Base-by-base conservation (phyloP, 2,888 invertebrate species). In the Cheiracanthium punctorium region DNA sequence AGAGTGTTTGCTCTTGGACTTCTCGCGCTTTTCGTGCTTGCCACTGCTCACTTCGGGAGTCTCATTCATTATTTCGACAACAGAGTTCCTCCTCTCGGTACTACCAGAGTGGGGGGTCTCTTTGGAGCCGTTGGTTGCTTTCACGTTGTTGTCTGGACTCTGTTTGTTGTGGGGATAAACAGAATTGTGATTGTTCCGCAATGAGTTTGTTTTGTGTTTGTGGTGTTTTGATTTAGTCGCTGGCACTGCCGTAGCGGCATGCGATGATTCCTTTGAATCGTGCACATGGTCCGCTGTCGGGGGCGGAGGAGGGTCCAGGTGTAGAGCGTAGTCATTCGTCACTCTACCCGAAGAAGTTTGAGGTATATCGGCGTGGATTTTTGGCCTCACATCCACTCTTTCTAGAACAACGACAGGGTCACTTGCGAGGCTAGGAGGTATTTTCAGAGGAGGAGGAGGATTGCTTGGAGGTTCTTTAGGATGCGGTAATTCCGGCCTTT, bases 1-100 rank as follows among this genome's bases (percentile, higher is more conserved):
- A 10, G 73, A 77, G 48, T 87, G 87, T 48, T 80, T 86, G 33
- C 48, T 77, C 33, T 74, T 87, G 33, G 82, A 81, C 52, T 87
- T 87, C 24, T 85, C 85, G 0, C 74, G 69, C 5, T 70, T 69
- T 43, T 84, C 82, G 30, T 84, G 82, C 43, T 76, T 86, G 24
- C n/a, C 24, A 24, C 8, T 58, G n/a, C n/a, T n/a, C n/a, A n/a
- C n/a, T n/a, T n/a, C n/a, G n/a, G n/a, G n/a, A n/a, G n/a, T n/a
- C n/a, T n/a, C n/a, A n/a, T 7, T 37, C 5, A 10, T 64, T 41
- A 37, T 37, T 71, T 29, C 41, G n/a, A 37, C 7, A 32, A 30
- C 17, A 17, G 30, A 17, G 5, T 33, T 30, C 70, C 32, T 65
- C 48, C 20, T 30, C n/a, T 14, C 71, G 14, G 14, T 17, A 17